Evolutionary conservation across 2,113 vertebrate species (phyloP).

Genomic region (Melanocharis versteri): DNA sequence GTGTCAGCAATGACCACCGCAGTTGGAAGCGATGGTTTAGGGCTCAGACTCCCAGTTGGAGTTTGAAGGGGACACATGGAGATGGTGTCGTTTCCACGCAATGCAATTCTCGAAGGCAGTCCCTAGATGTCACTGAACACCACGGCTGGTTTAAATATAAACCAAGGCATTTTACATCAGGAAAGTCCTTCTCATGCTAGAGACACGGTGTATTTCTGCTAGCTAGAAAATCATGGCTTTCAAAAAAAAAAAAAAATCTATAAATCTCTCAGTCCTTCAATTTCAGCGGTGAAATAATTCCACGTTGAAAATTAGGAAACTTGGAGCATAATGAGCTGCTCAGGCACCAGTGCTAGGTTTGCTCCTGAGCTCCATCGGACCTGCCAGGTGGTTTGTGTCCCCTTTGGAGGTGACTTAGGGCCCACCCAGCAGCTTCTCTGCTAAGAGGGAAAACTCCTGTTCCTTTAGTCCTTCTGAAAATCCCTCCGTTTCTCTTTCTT

Average conservation of each 20-base stretch:
- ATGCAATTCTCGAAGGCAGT: constrained; percentile 13
- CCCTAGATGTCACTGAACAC: constrained; percentile 72
- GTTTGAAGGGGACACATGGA: background rate
- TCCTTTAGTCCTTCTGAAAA: background rate
- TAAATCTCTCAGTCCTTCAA: background rate
- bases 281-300: background rate
- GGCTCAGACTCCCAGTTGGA: background rate
- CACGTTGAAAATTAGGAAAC: background rate
- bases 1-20: accelerated
- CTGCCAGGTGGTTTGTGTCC: background rate
- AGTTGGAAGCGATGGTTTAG: background rate
- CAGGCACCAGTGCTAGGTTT: background rate
- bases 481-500: background rate
- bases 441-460: background rate
- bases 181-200: background rate
- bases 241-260: background rate
- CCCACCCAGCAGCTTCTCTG: background rate
- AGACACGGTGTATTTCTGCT: background rate
- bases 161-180: background rate
- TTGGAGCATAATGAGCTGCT: background rate
- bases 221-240: background rate
- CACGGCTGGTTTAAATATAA: background rate
- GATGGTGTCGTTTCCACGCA: background rate
- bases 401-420: background rate
- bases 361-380: background rate